Conservation (phyloP, 2,113 vertebrate species). For the Cynopterus brachyotis region DNA sequence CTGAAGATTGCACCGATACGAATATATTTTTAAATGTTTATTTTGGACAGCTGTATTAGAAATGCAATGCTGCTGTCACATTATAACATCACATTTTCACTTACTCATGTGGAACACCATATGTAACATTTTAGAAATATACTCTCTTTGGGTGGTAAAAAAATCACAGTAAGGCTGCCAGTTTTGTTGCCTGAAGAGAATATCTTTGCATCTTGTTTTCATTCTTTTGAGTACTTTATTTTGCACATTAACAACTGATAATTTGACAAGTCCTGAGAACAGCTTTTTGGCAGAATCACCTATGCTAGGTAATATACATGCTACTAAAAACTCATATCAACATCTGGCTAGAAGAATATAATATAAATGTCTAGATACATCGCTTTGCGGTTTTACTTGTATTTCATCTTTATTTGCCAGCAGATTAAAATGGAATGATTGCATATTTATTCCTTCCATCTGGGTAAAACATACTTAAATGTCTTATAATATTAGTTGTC, state of each 20-base stretch:
- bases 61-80: background rate
- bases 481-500: background rate
- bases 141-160: background rate
- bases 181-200: background rate
- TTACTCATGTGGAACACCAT: background rate
- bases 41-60: background rate
- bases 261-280: constrained; percentile 6
- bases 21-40: constrained; percentile 1
- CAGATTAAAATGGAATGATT: background rate
- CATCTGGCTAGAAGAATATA: background rate
- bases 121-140: background rate
- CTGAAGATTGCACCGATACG: background rate
- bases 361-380: background rate
- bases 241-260: constrained; percentile 2
- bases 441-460: background rate
- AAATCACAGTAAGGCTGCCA: background rate
- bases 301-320: background rate
- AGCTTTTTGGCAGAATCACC: background rate
- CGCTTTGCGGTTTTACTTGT: background rate
- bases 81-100: background rate
- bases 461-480: background rate
- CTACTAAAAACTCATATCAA: background rate
- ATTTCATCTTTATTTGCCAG: background rate
- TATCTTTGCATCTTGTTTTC: background rate
- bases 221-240: background rate